Evolutionary conservation across 2,113 vertebrate species (phyloP).

Genomic region (Rhynchopsitta pachyrhyncha): DNA sequence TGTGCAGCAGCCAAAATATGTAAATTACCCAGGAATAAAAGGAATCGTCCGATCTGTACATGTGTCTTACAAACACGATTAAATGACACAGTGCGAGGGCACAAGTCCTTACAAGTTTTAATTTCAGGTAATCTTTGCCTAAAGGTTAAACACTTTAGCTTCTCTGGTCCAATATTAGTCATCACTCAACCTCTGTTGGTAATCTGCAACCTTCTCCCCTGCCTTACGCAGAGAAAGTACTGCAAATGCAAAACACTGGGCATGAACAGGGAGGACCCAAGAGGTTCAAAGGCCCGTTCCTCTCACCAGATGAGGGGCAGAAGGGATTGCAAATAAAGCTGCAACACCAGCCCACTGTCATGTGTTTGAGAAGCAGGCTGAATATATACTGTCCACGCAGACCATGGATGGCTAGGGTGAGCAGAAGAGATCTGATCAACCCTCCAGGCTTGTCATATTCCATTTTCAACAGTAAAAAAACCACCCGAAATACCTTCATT

Average conservation of each 20-base stretch:
- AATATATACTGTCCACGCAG: rapidly evolving
- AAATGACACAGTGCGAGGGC: neutral
- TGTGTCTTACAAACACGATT: constrained; percentile 24
- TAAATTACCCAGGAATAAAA: constrained; percentile 56
- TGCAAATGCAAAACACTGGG: neutral
- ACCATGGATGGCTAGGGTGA: neutral
- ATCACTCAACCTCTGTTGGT: neutral
- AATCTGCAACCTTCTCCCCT: neutral
- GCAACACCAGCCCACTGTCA: rapidly evolving
- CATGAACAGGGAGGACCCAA: neutral
- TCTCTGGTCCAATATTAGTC: neutral
- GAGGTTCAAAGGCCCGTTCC: neutral
- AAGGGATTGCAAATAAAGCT: neutral
- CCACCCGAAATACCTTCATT: neutral
- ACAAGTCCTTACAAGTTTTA: constrained; percentile 36
- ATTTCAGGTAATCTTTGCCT: constrained; percentile 54
- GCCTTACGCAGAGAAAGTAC: neutral
- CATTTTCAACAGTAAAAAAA: neutral
- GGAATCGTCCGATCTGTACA: constrained; percentile 14
- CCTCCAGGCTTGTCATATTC: neutral
- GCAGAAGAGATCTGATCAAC: neutral
- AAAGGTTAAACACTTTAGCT: constrained; percentile 25
- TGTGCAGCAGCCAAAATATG: constrained; percentile 59
- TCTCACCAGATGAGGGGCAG: neutral
- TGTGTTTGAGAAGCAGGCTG: neutral